Percentiles rank a stretch among this genome's conserved stretches.
Conservation (phyloP, 2,113 vertebrate species). For the Corvus cornix region DNA sequence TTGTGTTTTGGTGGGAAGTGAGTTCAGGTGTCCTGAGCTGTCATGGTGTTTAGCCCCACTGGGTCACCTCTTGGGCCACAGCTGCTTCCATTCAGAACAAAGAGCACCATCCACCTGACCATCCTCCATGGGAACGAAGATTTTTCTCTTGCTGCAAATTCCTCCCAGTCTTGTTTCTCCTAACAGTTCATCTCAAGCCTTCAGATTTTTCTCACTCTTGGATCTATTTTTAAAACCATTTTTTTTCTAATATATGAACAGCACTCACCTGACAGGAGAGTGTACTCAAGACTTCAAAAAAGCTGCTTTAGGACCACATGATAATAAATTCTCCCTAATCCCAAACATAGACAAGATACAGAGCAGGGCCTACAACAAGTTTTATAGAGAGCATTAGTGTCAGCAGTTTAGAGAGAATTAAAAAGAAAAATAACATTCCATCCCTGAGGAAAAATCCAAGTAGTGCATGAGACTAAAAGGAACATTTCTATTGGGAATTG, state of each 20-base stretch:
- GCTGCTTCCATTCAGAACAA: not conserved
- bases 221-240: conserved; percentile 25
- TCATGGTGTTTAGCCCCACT: not conserved
- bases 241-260: not conserved
- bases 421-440: conserved; percentile 30
- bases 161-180: not conserved
- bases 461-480: not conserved
- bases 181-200: not conserved
- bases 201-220: not conserved
- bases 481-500: conserved; percentile 12
- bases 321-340: conserved; percentile 48
- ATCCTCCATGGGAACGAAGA: not conserved
- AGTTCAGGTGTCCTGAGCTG: not conserved
- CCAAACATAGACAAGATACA: not conserved
- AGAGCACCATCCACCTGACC: not conserved
- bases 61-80: not conserved
- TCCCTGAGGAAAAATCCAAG: conserved; percentile 23
- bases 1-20: not conserved
- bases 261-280: conserved; percentile 37
- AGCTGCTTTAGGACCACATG: conserved; percentile 34
- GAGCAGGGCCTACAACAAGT: conserved; percentile 4
- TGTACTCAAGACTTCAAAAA: conserved; percentile 1
- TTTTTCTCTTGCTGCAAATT: not conserved
- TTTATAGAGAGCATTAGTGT: conserved; percentile 50
- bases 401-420: conserved; percentile 52